Conservation (phyloP, 2,113 vertebrate genomes). For the Canis aureus region DNA sequence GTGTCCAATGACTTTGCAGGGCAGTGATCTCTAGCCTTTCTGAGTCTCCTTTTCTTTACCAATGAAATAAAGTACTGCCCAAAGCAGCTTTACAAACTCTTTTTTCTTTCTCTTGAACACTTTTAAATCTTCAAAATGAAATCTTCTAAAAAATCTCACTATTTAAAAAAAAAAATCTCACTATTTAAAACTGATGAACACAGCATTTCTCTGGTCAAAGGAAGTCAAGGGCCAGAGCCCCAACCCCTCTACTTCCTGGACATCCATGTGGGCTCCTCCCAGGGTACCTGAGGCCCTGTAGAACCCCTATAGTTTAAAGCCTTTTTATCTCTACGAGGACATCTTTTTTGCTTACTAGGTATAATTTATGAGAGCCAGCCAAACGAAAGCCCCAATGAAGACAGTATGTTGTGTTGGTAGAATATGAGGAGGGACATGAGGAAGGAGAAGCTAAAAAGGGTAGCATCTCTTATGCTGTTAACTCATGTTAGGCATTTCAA, state of each 20-base stretch:
- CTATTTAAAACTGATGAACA: neutral
- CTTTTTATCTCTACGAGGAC: neutral
- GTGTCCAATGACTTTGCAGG: neutral
- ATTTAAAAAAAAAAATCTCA: neutral
- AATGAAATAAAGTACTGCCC: neutral
- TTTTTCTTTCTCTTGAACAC: neutral
- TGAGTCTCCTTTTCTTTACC: neutral
- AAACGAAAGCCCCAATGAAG: neutral
- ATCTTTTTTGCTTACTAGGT: neutral
- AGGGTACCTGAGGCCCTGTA: neutral
- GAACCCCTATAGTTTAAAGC: neutral
- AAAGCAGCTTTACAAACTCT: neutral
- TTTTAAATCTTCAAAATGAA: constrained; percentile 20
- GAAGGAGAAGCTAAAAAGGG: neutral
- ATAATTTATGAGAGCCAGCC: neutral
- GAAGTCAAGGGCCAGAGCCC: neutral
- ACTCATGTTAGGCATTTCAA: neutral
- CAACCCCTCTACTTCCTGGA: neutral
- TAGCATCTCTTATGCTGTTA: neutral
- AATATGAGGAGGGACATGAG: neutral
- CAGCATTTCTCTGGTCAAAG: neutral
- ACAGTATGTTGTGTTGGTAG: neutral
- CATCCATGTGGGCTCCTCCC: neutral
- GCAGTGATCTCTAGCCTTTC: neutral
- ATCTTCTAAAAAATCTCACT: neutral